Conservation (phyloP, 1,140 invertebrate species). For the Euura saliciscinereae region DNA sequence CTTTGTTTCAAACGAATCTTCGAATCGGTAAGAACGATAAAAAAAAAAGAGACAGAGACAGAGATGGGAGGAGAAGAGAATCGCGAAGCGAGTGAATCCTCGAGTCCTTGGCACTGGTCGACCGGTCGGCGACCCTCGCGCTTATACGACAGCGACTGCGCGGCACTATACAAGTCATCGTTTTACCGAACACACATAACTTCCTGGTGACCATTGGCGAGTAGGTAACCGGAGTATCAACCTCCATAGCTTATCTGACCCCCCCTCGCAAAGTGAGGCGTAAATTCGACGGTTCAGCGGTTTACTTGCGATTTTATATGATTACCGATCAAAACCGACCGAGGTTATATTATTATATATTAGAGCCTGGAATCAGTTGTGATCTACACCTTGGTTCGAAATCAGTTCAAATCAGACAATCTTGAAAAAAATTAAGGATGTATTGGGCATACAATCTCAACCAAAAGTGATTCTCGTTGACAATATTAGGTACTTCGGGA, state of each 20-base stretch:
- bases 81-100: not conserved
- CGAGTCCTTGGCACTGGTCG: conserved; percentile 50
- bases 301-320: too few relatives aligned
- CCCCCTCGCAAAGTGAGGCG: too few relatives aligned
- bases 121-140: conserved; percentile 48
- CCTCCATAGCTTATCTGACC: not conserved
- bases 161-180: not conserved
- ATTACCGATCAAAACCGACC: too few relatives aligned
- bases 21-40: not conserved
- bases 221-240: conserved; percentile 30
- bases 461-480: too few relatives aligned
- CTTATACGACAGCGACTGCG: not conserved
- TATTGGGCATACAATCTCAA: too few relatives aligned
- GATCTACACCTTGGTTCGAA: too few relatives aligned
- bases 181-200: not conserved
- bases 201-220: conserved; percentile 35
- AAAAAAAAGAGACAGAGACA: not conserved
- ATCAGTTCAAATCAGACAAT: too few relatives aligned
- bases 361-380: too few relatives aligned
- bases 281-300: too few relatives aligned
- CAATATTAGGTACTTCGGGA: too few relatives aligned
- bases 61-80: not conserved
- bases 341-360: too few relatives aligned
- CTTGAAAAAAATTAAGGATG: too few relatives aligned
- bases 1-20: not conserved